Evolutionary conservation across 2,113 vertebrate species (phyloP).

Genomic region (Tichodroma muraria): DNA sequence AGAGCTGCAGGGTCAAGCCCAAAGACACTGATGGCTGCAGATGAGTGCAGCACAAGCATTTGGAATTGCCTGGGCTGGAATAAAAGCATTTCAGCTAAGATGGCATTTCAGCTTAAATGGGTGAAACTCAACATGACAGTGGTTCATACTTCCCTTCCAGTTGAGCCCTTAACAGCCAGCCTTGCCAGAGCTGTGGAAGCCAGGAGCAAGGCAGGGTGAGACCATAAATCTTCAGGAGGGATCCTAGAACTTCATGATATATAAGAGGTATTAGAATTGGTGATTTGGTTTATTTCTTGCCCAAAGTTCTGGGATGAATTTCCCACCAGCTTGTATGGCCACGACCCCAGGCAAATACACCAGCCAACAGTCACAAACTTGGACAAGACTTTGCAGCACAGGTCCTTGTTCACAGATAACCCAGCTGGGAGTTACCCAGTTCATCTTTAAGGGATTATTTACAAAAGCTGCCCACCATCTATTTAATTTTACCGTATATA

Average conservation of each 20-base stretch:
- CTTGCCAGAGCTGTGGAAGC: neutral
- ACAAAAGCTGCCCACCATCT: neutral
- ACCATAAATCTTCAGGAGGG: neutral
- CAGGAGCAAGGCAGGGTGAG: neutral
- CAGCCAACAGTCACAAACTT: neutral
- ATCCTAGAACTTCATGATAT: neutral
- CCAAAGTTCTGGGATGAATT: neutral
- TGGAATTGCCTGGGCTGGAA: neutral
- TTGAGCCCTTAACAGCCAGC: neutral
- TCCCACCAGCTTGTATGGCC: neutral
- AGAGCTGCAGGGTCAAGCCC: neutral
- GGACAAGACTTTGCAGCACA: neutral
- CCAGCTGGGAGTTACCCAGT: neutral
- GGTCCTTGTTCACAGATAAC: neutral
- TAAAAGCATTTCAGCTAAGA: neutral
- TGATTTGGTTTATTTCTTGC: neutral
- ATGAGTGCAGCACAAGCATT: neutral
- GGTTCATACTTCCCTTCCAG: neutral
- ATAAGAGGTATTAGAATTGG: neutral
- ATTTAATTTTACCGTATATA: neutral
- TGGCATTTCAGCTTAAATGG: neutral
- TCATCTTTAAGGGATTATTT: neutral
- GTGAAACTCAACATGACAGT: neutral
- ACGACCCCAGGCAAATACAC: neutral
- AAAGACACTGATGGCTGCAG: neutral